Percentiles rank a stretch among this genome's conserved stretches.
Evolutionary conservation across 2,797 vertebrate species (phyloP).

Genomic region (Gallinago stenura): DNA sequence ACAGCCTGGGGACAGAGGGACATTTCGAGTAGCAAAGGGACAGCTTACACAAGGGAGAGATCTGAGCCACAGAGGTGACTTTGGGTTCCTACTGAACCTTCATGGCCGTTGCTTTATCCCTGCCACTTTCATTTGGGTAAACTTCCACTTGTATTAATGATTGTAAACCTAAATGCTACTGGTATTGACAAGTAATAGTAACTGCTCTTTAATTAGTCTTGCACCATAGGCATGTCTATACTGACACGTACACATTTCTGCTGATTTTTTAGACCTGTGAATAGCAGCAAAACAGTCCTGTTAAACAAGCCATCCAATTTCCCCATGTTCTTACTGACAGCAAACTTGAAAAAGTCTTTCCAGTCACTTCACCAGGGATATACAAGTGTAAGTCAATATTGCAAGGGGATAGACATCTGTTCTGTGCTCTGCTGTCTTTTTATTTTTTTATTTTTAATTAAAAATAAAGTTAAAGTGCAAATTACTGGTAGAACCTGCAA

Average conservation of each 20-base stretch:
- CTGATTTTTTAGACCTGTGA: not conserved
- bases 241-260: not conserved
- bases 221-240: not conserved
- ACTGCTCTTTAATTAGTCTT: not conserved
- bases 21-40: not conserved
- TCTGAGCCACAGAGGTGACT: not conserved
- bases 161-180: not conserved
- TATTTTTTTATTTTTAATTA: not conserved
- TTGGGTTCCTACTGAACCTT: not conserved
- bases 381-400: not conserved
- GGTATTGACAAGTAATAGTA: not conserved
- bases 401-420: not conserved
- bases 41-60: not conserved
- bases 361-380: not conserved
- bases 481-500: not conserved
- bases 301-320: not conserved
- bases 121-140: not conserved
- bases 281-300: not conserved
- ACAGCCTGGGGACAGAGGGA: not conserved
- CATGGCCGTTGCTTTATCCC: not conserved
- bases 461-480: not conserved
- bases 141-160: not conserved
- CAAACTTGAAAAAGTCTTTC: not conserved
- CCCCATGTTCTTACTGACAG: not conserved
- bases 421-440: not conserved